Percentiles rank a stretch among this genome's conserved stretches.
Conservation (phyloP, 2,888 invertebrate species). For the Nebria salina region DNA sequence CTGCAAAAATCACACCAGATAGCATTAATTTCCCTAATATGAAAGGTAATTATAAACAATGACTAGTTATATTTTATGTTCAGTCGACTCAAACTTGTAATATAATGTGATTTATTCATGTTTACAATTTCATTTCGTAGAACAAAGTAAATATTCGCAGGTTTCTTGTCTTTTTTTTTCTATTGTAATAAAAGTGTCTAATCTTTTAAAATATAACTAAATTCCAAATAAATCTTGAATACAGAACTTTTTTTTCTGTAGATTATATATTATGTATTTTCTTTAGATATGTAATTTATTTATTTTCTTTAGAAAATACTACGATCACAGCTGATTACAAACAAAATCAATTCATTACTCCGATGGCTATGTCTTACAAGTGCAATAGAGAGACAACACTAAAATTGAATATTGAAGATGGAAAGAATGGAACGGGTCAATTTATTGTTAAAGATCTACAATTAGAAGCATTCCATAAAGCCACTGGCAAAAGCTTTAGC, state of each 20-base stretch:
- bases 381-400: constrained; percentile 71
- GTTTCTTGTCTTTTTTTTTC: too few relatives aligned
- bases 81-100: too few relatives aligned
- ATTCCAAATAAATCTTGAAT: too few relatives aligned
- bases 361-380: constrained; percentile 76
- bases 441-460: constrained; percentile 72
- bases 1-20: constrained; percentile 44
- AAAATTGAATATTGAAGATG: constrained; percentile 64
- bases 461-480: constrained; percentile 76
- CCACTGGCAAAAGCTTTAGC: constrained; percentile 68
- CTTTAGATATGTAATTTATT: not conserved
- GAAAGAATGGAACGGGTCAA: constrained; percentile 59
- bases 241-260: constrained; percentile 8
- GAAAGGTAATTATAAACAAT: constrained; percentile 37
- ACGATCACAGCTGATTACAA: constrained; percentile 64
- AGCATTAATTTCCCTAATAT: constrained; percentile 48
- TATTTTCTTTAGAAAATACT: constrained; percentile 54
- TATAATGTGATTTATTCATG: too few relatives aligned
- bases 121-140: too few relatives aligned
- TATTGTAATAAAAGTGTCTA: too few relatives aligned
- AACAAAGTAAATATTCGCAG: too few relatives aligned
- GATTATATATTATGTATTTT: constrained; percentile 37
- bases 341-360: constrained; percentile 68
- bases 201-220: too few relatives aligned
- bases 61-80: too few relatives aligned